Evolutionary conservation across 2,113 vertebrate genomes (phyloP).

Genomic region (Atractosteus spatula): DNA sequence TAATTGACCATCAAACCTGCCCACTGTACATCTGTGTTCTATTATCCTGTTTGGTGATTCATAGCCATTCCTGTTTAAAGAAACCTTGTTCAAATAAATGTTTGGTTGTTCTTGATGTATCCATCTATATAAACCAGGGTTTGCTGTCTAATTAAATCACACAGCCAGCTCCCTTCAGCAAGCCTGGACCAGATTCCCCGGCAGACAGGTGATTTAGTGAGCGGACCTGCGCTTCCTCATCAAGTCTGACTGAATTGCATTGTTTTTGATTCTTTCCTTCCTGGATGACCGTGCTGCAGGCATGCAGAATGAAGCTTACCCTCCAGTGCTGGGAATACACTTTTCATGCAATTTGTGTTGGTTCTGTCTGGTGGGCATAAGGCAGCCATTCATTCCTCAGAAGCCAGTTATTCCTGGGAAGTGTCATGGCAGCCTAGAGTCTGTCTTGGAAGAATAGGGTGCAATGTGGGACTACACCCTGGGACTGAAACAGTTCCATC

Average conservation of each 20-base stretch:
- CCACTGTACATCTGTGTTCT: constrained; percentile 76
- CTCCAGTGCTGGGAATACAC: too few species aligned
- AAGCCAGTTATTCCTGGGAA: too few species aligned
- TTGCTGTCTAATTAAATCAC: constrained; percentile 36
- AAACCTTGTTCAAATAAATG: constrained; percentile 59
- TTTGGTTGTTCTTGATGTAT: background rate
- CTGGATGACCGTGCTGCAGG: background rate
- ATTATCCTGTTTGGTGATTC: constrained; percentile 77
- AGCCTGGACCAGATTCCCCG: too few species aligned
- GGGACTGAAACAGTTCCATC: too few species aligned
- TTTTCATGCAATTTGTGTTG: too few species aligned
- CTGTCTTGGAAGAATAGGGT: too few species aligned
- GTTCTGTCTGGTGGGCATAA: too few species aligned
- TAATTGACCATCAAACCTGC: constrained; percentile 86
- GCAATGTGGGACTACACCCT: too few species aligned
- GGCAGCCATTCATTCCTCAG: too few species aligned
- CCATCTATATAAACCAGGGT: background rate
- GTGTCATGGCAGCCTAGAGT: too few species aligned
- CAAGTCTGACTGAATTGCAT: background rate
- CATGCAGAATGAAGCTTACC: background rate
- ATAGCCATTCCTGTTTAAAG: constrained; percentile 67
- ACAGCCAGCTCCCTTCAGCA: background rate
- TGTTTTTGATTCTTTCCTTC: background rate
- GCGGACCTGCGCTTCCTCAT: too few species aligned
- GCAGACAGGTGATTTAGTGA: too few species aligned